These are phyloP conservation scores for Melieria crassipennis DNA, from an alignment of 2,888 invertebrate species.

Conservation along the genomic window DNA sequence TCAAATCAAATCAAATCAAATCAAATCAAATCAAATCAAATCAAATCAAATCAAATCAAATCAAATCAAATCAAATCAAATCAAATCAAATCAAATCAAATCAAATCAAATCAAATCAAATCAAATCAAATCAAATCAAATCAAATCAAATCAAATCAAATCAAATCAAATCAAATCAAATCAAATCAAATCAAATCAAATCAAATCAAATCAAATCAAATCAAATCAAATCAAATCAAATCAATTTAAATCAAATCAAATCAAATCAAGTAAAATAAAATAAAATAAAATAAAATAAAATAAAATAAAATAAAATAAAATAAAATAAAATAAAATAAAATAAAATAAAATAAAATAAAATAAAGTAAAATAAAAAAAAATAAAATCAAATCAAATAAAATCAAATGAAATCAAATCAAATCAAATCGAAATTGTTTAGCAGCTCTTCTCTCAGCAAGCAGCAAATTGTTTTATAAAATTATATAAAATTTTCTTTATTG, in stretches of 20 bases:
- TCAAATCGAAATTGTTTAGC: too few relatives aligned
- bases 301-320: slow-evolving; percentile 5
- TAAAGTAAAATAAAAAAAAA: not conserved
- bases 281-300: not conserved
- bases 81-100: not conserved
- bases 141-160: not conserved
- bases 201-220: not conserved
- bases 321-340: not conserved
- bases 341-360: slow-evolving; percentile 1
- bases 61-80: not conserved
- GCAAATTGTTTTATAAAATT: too few relatives aligned
- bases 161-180: not conserved
- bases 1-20: not conserved
- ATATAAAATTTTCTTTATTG: too few relatives aligned
- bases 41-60: not conserved
- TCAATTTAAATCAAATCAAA: not conserved
- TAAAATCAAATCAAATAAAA: not conserved
- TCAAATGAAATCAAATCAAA: not conserved
- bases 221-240: not conserved
- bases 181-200: not conserved
- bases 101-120: not conserved
- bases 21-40: not conserved
- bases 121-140: not conserved
- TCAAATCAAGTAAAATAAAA: not conserved
- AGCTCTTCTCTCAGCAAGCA: too few relatives aligned